Evolutionary conservation across 2,113 vertebrate genomes (phyloP), one percentile per base, ranked within the genome.

Genomic region (Archocentrus centrarchus): DNA sequence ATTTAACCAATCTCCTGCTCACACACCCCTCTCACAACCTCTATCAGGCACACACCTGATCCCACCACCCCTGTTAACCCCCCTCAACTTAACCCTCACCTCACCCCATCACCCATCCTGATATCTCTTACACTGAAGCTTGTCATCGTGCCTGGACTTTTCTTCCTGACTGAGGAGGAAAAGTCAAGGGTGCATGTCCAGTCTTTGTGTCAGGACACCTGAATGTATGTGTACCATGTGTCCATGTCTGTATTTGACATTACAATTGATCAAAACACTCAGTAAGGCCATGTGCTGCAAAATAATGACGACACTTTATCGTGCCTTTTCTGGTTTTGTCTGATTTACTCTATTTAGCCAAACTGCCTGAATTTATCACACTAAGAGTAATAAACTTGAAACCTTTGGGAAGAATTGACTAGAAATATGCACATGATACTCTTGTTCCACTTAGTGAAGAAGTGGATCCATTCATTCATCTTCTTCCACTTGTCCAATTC

Each of bases 111-210:
- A 79, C 63, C 79, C 81, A 13, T 37, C 73, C 86, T 53, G 81
- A 89, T 90, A 83, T 88, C 88, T 85, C 87, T 91, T 90, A 89
- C 89, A 80, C 75, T 53, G 55, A 80, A 87, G 80, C 76, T 86
- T 61, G 55, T 84, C 84, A 88, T 89, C 81, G 81, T 44, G 66
- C 73, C 79, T 60, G 27, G 80, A 86, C 85, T 84, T 68, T 59
- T 50, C 20, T 59, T 80, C 53, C 50, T 81, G 83, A 84, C 59
- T 39, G 81, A 82, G 37, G 32, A 35, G 6, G 32, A 35, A 35
- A 35, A 8, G 37, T 37, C 37, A 2, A 9, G 37, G 2, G 8
- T 11, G 39, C 10, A 41, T 41, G 39, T 41, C 70, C 76, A 9
- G 61, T 82, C 85, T 79, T 37, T 82, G 77, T 73, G 53, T 68